phyloP scores from a whole-genome alignment of 2,797 vertebrate genomes.

The Acanthopagrus latus region DNA sequence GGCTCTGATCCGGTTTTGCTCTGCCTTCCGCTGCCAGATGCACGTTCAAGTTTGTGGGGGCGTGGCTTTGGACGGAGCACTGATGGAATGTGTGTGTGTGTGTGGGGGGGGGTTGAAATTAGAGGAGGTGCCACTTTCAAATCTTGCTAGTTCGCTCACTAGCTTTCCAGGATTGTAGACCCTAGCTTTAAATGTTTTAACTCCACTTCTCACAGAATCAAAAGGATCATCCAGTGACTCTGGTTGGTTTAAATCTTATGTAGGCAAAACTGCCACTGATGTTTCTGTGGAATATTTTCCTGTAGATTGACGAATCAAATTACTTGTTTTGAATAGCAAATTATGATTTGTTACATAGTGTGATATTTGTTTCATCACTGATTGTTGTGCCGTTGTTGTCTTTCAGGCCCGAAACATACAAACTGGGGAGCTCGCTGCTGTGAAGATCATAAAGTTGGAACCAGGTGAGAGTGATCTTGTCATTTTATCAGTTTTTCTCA shows the following conservation, averaged over 20 bases:
- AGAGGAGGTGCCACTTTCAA: too few relatives aligned
- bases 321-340: neutral
- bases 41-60: too few relatives aligned
- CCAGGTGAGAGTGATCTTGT: constrained; percentile 88
- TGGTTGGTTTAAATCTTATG: constrained; percentile 11
- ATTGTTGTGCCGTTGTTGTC: constrained; percentile 37
- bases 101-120: too few relatives aligned
- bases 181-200: constrained; percentile 29
- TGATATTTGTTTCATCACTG: neutral
- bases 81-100: too few relatives aligned
- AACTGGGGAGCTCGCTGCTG: constrained; percentile 95
- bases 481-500: constrained; percentile 22
- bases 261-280: constrained; percentile 18
- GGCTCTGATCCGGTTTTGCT: too few relatives aligned
- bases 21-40: too few relatives aligned
- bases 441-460: constrained; percentile 99
- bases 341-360: neutral
- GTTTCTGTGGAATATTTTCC: neutral
- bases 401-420: constrained; percentile 97
- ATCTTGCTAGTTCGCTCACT: too few relatives aligned
- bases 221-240: constrained; percentile 2
- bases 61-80: too few relatives aligned
- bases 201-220: constrained; percentile 6
- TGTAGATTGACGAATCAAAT: neutral
- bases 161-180: too few relatives aligned